Percentiles rank a stretch among this genome's conserved stretches.
Conservation (phyloP, 2,888 invertebrate genomes). For the Watsonalla binaria region DNA sequence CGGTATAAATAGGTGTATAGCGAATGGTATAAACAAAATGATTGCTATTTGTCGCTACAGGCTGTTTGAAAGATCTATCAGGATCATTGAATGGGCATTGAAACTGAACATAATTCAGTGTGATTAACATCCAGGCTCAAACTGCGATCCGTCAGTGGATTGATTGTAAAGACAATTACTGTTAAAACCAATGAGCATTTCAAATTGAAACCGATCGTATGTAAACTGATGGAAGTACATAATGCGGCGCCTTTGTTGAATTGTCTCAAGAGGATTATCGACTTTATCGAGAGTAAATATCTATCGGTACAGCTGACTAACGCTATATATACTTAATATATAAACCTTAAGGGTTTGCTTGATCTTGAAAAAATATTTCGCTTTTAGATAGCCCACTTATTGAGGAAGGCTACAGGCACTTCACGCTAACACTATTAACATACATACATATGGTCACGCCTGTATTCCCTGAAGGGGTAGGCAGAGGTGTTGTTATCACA, state of each 20-base stretch:
- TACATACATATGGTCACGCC: too few relatives aligned
- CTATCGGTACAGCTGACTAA: too few relatives aligned
- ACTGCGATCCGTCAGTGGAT: constrained; percentile 24
- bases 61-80: constrained; percentile 23
- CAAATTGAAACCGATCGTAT: constrained; percentile 3
- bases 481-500: too few relatives aligned
- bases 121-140: constrained; percentile 46
- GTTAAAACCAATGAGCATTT: constrained; percentile 4
- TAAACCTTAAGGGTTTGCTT: too few relatives aligned
- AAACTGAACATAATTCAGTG: constrained; percentile 42
- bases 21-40: neutral
- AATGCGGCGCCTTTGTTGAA: neutral
- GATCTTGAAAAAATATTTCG: too few relatives aligned
- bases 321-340: too few relatives aligned
- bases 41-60: neutral
- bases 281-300: neutral
- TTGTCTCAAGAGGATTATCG: neutral
- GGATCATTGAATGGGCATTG: constrained; percentile 32
- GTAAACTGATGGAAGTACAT: constrained; percentile 1
- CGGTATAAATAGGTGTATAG: neutral
- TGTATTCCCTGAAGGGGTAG: too few relatives aligned
- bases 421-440: too few relatives aligned
- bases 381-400: too few relatives aligned
- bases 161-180: constrained; percentile 18
- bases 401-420: too few relatives aligned